These are phyloP conservation scores for Eurosta solidaginis DNA, from an alignment of 1,140 invertebrate species.

Conservation along the genomic window DNA sequence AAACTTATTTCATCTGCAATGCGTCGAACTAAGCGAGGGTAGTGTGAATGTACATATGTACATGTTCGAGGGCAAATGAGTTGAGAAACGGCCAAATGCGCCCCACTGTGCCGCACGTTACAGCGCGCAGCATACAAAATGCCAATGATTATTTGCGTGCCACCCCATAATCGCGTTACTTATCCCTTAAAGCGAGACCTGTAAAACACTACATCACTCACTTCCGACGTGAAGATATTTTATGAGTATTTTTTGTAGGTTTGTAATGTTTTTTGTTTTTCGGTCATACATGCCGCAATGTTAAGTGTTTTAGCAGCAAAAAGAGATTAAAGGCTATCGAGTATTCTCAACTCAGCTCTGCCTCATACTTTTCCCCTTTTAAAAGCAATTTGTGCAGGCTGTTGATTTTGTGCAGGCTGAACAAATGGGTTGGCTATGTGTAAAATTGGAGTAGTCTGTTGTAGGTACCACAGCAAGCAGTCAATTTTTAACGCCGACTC, in stretches of 20 bases:
- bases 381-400: neutral
- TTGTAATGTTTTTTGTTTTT: neutral
- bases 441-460: neutral
- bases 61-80: too few species aligned
- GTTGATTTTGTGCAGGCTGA: neutral
- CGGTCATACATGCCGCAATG: neutral
- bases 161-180: neutral
- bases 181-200: neutral
- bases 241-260: neutral
- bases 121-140: neutral
- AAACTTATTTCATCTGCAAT: slow-evolving; percentile 22
- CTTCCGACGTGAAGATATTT: neutral
- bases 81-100: neutral
- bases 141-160: neutral
- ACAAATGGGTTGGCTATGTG: neutral
- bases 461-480: neutral
- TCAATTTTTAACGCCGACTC: neutral
- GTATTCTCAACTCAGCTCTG: neutral
- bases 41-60: neutral
- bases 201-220: neutral
- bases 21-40: neutral
- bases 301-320: neutral
- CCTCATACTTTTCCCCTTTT: neutral
- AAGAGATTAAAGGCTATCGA: neutral
- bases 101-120: neutral